Percentiles rank a stretch among this genome's conserved stretches.
phyloP scores from a whole-genome alignment of 2,888 invertebrate genomes.

The Druceiella hillmani region DNA sequence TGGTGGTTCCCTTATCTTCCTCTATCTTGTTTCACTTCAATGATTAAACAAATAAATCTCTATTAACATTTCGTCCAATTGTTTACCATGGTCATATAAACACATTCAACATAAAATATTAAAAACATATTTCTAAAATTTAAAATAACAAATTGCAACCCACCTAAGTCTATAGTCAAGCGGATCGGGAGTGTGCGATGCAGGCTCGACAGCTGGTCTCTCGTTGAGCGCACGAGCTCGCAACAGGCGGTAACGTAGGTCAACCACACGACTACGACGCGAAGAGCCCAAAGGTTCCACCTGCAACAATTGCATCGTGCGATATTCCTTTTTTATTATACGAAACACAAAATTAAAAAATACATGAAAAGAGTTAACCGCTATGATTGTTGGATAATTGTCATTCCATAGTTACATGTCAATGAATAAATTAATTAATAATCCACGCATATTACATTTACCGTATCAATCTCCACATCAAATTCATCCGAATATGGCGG shows the following conservation, averaged over 20 bases:
- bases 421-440: neutral
- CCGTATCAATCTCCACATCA: constrained; percentile 24
- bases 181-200: constrained; percentile 70
- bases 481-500: constrained; percentile 33
- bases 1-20: no score
- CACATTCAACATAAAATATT: no score
- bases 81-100: no score
- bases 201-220: constrained; percentile 50
- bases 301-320: neutral
- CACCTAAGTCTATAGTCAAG: constrained; percentile 78
- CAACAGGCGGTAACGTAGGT: constrained; percentile 79
- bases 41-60: no score
- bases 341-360: no score
- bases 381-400: neutral
- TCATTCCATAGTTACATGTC: neutral
- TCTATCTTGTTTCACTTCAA: no score
- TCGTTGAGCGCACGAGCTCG: constrained; percentile 62
- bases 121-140: no score
- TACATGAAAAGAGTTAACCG: no score
- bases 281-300: constrained; percentile 21
- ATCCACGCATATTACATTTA: constrained; percentile 17
- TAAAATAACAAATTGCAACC: no score
- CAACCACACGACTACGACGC: constrained; percentile 40
- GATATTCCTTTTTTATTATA: neutral
- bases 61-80: no score